Percentiles rank a stretch among this genome's conserved stretches.
Evolutionary conservation across 2,797 vertebrate genomes (phyloP).

Genomic region (Protonibea diacanthus): DNA sequence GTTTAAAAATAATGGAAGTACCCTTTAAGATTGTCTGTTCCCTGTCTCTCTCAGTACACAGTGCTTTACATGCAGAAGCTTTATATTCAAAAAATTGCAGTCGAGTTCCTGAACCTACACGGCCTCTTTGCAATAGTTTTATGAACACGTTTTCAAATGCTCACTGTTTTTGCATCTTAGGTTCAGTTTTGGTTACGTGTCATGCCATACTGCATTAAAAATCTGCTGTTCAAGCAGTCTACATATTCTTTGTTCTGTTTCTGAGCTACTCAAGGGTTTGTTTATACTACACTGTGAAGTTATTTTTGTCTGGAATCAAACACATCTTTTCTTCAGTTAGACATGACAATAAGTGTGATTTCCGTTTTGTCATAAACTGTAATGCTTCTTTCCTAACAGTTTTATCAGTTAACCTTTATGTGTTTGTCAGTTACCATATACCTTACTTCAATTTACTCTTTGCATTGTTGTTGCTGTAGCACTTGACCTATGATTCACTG

Average conservation of each 20-base stretch:
- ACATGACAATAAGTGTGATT: constrained; percentile 27
- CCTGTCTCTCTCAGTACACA: constrained; percentile 71
- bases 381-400: constrained; percentile 35
- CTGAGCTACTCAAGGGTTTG: constrained; percentile 50
- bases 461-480: constrained; percentile 68
- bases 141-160: constrained; percentile 44
- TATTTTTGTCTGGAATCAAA: constrained; percentile 72
- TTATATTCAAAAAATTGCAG: constrained; percentile 68
- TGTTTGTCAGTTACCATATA: constrained; percentile 48
- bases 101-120: constrained; percentile 52
- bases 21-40: constrained; percentile 38
- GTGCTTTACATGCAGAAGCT: constrained; percentile 78
- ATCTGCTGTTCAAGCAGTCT: constrained; percentile 45
- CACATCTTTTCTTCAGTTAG: constrained; percentile 57
- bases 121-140: constrained; percentile 63
- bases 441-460: constrained; percentile 51
- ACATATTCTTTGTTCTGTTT: constrained; percentile 34
- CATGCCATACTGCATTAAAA: constrained; percentile 38
- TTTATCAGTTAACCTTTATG: constrained; percentile 53
- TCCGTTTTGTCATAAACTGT: constrained; percentile 52
- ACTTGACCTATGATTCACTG: constrained; percentile 63
- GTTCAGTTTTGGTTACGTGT: constrained; percentile 44
- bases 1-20: too few species aligned
- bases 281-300: constrained; percentile 80
- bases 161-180: constrained; percentile 42